phyloP scores from a whole-genome alignment of 2,113 vertebrate genomes.

The Stomatorhinus ivindoensis region DNA sequence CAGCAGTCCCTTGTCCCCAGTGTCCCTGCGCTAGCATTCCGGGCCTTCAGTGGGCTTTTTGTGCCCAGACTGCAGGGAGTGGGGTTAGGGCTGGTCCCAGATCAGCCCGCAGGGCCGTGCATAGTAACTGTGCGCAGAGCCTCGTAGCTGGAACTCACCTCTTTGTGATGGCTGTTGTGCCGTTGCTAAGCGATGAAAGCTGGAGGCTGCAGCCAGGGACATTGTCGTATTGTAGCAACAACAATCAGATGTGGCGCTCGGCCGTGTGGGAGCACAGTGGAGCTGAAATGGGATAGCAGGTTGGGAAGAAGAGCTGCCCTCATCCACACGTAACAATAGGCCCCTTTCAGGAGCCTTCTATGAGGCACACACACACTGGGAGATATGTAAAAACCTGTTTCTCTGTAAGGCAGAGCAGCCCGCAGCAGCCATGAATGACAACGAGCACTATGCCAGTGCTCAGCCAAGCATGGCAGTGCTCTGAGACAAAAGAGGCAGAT shows the following conservation, averaged over 20 bases:
- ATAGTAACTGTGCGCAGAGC: background rate
- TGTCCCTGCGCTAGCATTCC: background rate
- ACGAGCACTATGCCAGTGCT: constrained; percentile 29
- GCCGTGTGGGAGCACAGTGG: background rate
- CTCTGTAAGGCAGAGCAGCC: background rate
- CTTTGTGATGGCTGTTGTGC: background rate
- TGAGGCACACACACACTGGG: background rate
- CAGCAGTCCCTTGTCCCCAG: background rate
- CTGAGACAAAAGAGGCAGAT: constrained; percentile 44
- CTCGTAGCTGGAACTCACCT: background rate
- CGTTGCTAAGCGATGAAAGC: constrained; percentile 18
- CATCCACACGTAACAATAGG: background rate
- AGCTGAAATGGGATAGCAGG: background rate
- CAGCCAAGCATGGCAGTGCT: constrained; percentile 31
- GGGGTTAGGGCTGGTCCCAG: background rate
- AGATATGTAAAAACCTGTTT: constrained; percentile 17
- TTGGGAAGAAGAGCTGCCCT: background rate
- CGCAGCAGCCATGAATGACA: constrained; percentile 6
- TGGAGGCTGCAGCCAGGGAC: background rate
- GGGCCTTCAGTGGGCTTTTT: background rate
- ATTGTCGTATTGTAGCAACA: background rate
- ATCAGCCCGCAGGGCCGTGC: background rate
- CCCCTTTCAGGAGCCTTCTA: background rate
- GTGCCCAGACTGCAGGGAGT: background rate
- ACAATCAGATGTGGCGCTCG: background rate